Base-by-base conservation (phyloP, 2,797 vertebrate species). In the Danio choprae region DNA sequence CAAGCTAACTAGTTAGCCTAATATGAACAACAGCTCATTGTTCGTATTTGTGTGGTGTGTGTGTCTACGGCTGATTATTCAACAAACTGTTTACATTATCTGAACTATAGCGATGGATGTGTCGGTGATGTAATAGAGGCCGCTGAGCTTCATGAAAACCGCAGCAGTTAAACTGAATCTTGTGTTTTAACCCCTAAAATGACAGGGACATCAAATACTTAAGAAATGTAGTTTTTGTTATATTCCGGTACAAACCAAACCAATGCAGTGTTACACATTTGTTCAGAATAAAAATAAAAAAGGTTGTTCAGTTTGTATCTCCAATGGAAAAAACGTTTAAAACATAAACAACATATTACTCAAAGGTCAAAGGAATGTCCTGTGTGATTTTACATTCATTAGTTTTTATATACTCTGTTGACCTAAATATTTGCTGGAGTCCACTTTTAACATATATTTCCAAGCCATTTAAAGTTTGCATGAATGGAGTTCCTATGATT, bases 1-100 rank as follows among this genome's bases (percentile, higher is more conserved):
- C 9, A 41, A 60, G 65, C 55, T 78, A 70, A 51, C 48, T 5
- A 10, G 76, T 59, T 60, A 70, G 65, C 53, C 36, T 60, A 1
- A 51, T 6, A 41, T 78, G 22, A 78, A 40, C 18, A 29, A 22
- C 18, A 0, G 59, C 7, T 48, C 43, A 3, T 48, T 56, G 15
- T 67, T 6, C 36, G n/a, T 70, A 20, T 22, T 51, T 41, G 7
- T 43, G 46, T 22, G 41, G 1, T 29, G 29, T 29, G 29, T 29
- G 20, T 68, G 41, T 40, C 29, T 6, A 6, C 9, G 12, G n/a
- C 64, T 20, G 22, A 20, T 41, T 20, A n/a, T 36, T 46, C 44
- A 22, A 22, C 10, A 36, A 36, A n/a, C 4, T 56, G 63, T 56
- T 67, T 36, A 38, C 10, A 63, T 16, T 59, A 60, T 74, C 40